phyloP scores from a whole-genome alignment of 2,797 vertebrate genomes.

The Eulemur rubriventer region DNA sequence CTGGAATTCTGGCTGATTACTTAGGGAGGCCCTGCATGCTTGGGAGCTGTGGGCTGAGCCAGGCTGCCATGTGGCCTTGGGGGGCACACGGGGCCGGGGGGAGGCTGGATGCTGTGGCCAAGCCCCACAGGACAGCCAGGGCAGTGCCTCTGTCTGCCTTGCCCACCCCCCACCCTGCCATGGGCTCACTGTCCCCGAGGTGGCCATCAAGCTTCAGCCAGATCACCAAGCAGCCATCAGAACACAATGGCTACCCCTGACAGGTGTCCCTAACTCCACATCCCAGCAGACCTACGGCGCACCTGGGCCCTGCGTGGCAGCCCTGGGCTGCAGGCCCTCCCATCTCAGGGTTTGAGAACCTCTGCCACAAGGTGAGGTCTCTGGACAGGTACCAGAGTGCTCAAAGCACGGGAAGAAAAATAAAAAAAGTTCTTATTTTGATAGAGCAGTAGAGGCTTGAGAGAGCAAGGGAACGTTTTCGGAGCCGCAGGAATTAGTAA shows the following conservation, averaged over 20 bases:
- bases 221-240: not conserved
- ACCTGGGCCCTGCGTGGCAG: rapidly evolving
- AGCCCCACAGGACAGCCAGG: not conserved
- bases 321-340: not conserved
- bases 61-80: not conserved
- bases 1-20: not conserved
- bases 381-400: no score
- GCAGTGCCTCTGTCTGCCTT: rapidly evolving
- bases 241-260: not conserved
- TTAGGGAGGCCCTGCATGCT: not conserved
- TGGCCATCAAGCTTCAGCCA: not conserved
- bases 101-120: rapidly evolving
- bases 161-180: rapidly evolving
- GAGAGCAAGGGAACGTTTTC: not conserved
- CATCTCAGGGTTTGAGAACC: not conserved
- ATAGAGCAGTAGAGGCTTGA: not conserved
- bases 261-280: no score
- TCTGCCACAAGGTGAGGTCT: not conserved
- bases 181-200: rapidly evolving
- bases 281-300: rapidly evolving
- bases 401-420: not conserved
- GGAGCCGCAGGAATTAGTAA: not conserved
- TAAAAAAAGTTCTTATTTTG: not conserved
- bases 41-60: not conserved
- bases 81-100: no score